These are phyloP conservation scores for Polypedilum pembai DNA, from an alignment of 1,140 invertebrate genomes.

Conservation along the genomic window DNA sequence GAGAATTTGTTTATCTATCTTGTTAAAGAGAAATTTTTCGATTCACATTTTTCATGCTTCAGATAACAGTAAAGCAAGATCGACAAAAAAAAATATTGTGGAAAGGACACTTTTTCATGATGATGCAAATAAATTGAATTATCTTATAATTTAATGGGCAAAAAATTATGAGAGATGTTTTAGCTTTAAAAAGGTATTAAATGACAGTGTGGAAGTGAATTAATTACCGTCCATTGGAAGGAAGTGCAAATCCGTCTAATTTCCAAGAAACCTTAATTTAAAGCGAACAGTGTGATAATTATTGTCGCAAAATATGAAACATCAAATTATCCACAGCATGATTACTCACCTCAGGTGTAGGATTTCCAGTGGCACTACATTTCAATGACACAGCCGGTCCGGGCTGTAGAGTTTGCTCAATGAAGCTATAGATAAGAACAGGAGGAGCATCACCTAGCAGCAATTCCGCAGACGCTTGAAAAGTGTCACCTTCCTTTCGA, in stretches of 20 bases:
- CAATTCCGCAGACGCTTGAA: slow-evolving; percentile 71
- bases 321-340: not conserved
- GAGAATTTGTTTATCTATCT: not conserved
- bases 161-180: too few species aligned
- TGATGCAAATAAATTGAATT: too few species aligned
- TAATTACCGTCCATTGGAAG: slow-evolving; percentile 61
- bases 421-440: slow-evolving; percentile 69
- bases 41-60: too few species aligned
- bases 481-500: slow-evolving; percentile 64
- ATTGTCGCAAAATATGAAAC: too few species aligned
- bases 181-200: too few species aligned
- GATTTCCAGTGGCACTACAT: slow-evolving; percentile 78
- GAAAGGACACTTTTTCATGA: too few species aligned
- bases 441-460: slow-evolving; percentile 77
- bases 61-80: too few species aligned
- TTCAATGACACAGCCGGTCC: slow-evolving; percentile 77
- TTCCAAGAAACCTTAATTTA: slow-evolving; percentile 59
- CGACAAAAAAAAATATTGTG: too few species aligned
- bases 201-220: not conserved
- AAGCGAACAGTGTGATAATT: too few species aligned
- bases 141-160: too few species aligned
- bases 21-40: too few species aligned
- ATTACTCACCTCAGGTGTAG: slow-evolving; percentile 57
- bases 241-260: slow-evolving; percentile 68
- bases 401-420: slow-evolving; percentile 74